A percentile compares a stretch with the other conserved stretches of the same genome.
Evolutionary conservation across 2,888 invertebrate genomes (phyloP).

Genomic region (Ennomos erosarius): DNA sequence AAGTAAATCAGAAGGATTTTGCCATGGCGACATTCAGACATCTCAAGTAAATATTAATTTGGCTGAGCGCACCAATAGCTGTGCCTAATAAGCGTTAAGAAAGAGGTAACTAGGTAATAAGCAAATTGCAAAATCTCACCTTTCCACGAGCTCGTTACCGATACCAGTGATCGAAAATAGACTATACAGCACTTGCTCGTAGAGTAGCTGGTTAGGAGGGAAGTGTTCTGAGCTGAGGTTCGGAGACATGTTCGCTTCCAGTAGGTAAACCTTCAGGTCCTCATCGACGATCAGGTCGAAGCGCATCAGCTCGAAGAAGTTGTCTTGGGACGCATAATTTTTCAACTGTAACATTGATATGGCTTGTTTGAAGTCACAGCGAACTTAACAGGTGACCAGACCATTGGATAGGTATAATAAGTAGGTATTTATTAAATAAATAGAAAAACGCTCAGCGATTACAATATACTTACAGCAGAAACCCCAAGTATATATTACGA

Average conservation of each 20-base stretch:
- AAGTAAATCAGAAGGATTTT: too few species aligned
- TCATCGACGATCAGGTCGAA: conserved; percentile 97
- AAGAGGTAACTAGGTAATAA: neutral
- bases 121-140: conserved; percentile 36
- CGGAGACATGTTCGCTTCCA: conserved; percentile 99
- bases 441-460: too few species aligned
- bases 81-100: conserved; percentile 1
- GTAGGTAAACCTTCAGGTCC: conserved; percentile 92
- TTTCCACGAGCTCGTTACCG: conserved; percentile 56
- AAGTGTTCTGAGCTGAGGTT: conserved; percentile 97
- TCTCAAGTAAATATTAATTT: conserved; percentile 2
- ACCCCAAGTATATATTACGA: too few species aligned
- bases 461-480: too few species aligned
- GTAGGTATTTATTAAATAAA: too few species aligned
- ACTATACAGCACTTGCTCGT: conserved; percentile 96
- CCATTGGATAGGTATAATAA: too few species aligned
- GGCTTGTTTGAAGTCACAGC: too few species aligned
- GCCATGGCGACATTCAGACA: too few species aligned
- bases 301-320: conserved; percentile 97
- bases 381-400: too few species aligned
- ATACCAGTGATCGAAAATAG: conserved; percentile 92
- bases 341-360: conserved; percentile 66
- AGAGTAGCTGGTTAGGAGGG: conserved; percentile 93
- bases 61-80: conserved; percentile 10
- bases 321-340: conserved; percentile 81